Percentiles rank a stretch among this genome's conserved stretches.
Evolutionary conservation across 2,797 vertebrate species (phyloP).

Genomic region (Eulemur rubriventer): DNA sequence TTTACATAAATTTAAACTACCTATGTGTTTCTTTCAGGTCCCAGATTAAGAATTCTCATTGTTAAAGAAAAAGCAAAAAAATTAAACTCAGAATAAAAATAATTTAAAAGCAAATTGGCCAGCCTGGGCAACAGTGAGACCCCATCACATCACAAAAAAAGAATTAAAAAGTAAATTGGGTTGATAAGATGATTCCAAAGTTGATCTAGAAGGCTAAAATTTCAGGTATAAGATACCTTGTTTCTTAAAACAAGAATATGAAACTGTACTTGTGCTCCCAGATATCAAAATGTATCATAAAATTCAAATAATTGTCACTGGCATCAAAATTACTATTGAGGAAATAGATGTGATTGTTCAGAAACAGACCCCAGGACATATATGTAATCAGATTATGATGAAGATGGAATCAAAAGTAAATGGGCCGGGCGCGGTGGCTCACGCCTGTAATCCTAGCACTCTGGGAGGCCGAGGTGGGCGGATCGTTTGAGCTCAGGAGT

Average conservation of each 20-base stretch:
- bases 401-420: neutral
- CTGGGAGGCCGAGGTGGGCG: no score
- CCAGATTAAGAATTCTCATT: conserved; percentile 14
- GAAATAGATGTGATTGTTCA: conserved; percentile 4
- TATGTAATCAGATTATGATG: neutral
- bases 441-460: no score
- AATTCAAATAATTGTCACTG: neutral
- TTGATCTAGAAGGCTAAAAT: neutral
- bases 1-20: conserved; percentile 40
- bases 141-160: neutral
- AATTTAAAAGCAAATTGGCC: conserved; percentile 22
- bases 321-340: neutral
- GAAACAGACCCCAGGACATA: neutral
- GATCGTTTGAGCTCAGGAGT: no score
- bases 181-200: conserved; percentile 13
- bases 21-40: neutral
- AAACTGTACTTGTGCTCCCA: neutral
- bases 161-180: neutral
- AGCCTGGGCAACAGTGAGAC: neutral
- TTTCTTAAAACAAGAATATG: conserved; percentile 34
- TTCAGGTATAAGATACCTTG: neutral
- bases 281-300: conserved; percentile 25
- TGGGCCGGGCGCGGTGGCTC: no score
- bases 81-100: conserved; percentile 48
- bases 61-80: conserved; percentile 26